Evolutionary conservation across 2,113 vertebrate genomes (phyloP), one percentile per base, ranked within the genome.

Genomic region (Tapirus terrestris): DNA sequence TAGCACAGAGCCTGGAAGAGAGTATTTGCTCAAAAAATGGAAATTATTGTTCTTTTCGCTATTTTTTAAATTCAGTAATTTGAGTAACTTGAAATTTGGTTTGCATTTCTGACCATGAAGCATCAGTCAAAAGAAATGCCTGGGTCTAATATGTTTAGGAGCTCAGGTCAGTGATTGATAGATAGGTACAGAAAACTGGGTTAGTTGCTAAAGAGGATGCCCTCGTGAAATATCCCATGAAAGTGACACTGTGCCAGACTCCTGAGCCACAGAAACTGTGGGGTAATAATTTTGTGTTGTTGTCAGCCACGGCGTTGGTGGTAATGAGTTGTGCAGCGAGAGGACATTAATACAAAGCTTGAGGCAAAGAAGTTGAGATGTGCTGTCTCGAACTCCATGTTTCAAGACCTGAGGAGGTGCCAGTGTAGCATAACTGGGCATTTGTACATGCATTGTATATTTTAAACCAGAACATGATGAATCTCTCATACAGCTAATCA

Each of bases 401-500:
- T 80, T 81, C 53, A 93, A 91, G n/a, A 65, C 8, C 3, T 45
- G 21, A 90, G 58, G 70, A 86, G 76, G 45, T 70, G 3, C 39
- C 60, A 39, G 67, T 31, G 21, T 75, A 29, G 23, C 51, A 53
- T 7, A 80, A 51, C 12, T 58, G 31, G 63, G 12, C 21, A 5
- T 63, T 89, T 85, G 81, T 70, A 39, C 39, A 27, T 58, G 65
- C 21, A 51, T 4, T 33, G 2, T 73, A 75, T 5, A 36, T 72
- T 91, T 94, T 87, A 45, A 97, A 79, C 94, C 95, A 63, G 45
- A 93, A 61, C 36, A 45, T 23, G 43, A 67, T 88, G 25, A 53
- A 72, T 85, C 8, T 94, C 58, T 75, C 70, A 43, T 23, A 53
- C 3, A 51, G 21, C n/a, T 63, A 89, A 68, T 70, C 79, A 93